Evolutionary conservation across 2,113 vertebrate species (phyloP), one percentile per base, ranked within the genome.

Genomic region (Pachycephala philippinensis): DNA sequence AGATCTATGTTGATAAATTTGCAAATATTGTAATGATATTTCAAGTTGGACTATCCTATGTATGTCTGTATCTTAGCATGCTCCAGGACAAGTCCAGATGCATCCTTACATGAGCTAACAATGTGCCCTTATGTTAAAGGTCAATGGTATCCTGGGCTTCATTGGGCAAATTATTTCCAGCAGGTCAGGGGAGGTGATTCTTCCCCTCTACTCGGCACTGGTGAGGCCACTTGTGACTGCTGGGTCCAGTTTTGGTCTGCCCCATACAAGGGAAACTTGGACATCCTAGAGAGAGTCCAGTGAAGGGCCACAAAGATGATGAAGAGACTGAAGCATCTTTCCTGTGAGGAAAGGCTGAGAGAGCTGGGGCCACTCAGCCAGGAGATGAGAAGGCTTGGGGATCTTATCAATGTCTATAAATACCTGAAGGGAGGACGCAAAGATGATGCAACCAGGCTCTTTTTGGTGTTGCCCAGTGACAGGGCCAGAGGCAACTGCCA

Each of bases 111-210:
- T 17, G 37, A 37, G 23, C 3, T 10, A 47, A 12, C 9, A 16
- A 13, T 19, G 10, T 33, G 27, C 2, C 19, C 2, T 71, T 50
- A 5, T 0, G 0, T 50, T 28, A 40, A 35, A 10, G 1, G 8
- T 3, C 1, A 28, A 0, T 6, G 16, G 8, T 56, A 9, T 40
- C 22, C 28, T n/a, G 52, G 10, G 5, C 12, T 40, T 56, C 40
- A 30, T 5, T 37, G 39, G 14, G 3, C 5, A n/a, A 69, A 40
- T 2, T 47, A 27, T 47, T 45, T 26, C 27, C 9, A 68, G 30
- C 9, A 57, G 16, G 7, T n/a, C 13, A 9, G n/a, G 6, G 4
- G 5, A 33, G 5, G 22, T 14, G 37, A 15, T 57, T 33, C 31
- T 47, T 63, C 17, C 10, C 16, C 3, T 23, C 26, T 72, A 3